Base-by-base conservation (phyloP, 2,797 vertebrate genomes). In the Chloroceryle amazona region DNA sequence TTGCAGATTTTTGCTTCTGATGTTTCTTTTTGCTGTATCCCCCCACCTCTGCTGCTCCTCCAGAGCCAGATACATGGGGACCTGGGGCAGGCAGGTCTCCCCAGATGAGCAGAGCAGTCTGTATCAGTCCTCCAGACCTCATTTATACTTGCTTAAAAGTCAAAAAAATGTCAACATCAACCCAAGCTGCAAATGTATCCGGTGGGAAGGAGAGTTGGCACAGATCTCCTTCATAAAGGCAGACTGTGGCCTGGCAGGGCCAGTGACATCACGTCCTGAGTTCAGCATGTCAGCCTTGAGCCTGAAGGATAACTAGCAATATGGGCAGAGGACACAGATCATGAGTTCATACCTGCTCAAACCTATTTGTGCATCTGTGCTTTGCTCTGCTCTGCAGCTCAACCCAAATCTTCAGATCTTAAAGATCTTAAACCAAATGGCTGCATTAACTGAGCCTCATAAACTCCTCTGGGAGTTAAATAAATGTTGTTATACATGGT, bases 381-480 rank as follows among this genome's bases (percentile, higher is more conserved):
- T 83, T 92, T 8, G 2, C 39, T n/a, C 29, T 55, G 21, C 28
- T 55, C 33, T 6, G 3, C 23, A 74, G n/a, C 66, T 90, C 37
- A 74, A 0, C 28, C 16, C 65, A 78, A 67, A 78, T 4, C 25
- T 75, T 71, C 10, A 13, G 26, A 79, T n/a, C 39, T 52, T 26
- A 33, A 39, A 70, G 35, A 76, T 88, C 42, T 90, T 86, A 84
- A 93, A 52, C 33, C 25, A 72, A 81, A 72, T 91, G 90, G 8
- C 62, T 90, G 73, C 16, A 78, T 87, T 87, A 73, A 87, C 85
- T 91, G 91, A 94, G 31, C 25, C 18, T 83, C 49, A 44, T 37
- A 67, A 72, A 78, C 41, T 95, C 75, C 65, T 41, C 37, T 60
- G 65, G 28, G 72, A 88, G 26, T 68, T 83, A 90, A 91, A 82